Evolutionary conservation across 2,797 vertebrate species (phyloP).

Genomic region (Netta rufina): DNA sequence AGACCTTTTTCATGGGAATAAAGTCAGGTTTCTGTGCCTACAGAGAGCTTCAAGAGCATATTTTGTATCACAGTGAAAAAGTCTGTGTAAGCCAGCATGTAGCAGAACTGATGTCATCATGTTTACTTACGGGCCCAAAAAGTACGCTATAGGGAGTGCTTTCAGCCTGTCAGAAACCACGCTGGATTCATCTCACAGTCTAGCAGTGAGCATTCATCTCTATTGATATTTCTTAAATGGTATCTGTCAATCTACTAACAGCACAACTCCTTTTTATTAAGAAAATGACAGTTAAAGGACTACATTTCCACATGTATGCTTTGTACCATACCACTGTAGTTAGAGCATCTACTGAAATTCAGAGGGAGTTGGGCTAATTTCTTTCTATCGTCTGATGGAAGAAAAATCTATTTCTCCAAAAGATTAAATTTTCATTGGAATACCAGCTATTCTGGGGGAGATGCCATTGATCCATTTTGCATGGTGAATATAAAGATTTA

Average conservation of each 20-base stretch:
- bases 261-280: not conserved
- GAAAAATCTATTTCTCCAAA: not conserved
- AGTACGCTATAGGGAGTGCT: not conserved
- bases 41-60: not conserved
- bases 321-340: not conserved
- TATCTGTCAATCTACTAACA: not conserved
- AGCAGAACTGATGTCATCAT: not conserved
- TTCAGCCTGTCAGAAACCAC: not conserved
- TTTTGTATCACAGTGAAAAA: not conserved
- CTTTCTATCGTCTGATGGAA: not conserved
- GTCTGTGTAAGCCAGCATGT: not conserved
- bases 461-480: not conserved
- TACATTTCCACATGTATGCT: not conserved
- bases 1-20: not conserved
- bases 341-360: not conserved
- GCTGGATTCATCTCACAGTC: not conserved
- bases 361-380: not conserved
- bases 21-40: not conserved
- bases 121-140: not conserved
- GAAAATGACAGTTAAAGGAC: not conserved
- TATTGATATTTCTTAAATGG: not conserved
- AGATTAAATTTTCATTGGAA: not conserved
- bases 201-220: not conserved
- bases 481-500: not conserved
- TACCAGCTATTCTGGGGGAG: not conserved